Base-by-base conservation (phyloP, 2,797 vertebrate genomes). In the Falco concolor region DNA sequence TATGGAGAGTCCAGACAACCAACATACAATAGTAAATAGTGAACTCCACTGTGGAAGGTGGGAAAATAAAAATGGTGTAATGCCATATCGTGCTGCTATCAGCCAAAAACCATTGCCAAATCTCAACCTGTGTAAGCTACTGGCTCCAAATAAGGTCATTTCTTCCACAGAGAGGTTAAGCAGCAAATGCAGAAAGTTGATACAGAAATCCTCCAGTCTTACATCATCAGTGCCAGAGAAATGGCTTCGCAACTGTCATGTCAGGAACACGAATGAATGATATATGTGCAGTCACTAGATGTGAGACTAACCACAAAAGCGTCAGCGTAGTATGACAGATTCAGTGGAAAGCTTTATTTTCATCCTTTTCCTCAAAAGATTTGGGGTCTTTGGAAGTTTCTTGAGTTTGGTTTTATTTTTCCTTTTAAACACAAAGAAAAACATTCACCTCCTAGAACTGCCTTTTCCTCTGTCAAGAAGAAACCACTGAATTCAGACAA, bases 341-440 rank as follows among this genome's bases (percentile, higher is more conserved):
- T 38, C 44, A 47, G n/a, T 74, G 20, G 12, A 65, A 93, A 87
- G 42, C 40, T 78, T 87, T 69, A 56, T 87, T 87, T 79, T 57
- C 18, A n/a, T 27, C 1, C 34, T 73, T 87, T 90, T 49, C 8
- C 20, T 56, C 64, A 79, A 67, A 79, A 84, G 19, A 82, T 40
- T 20, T 3, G 2, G 19, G 13, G 4, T 92, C 50, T 84, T 63
- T 32, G 22, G 9, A 72, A 70, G 10, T 36, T 87, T 61, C 27
- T 74, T 74, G 28, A 6, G 22, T 16, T 75, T 93, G 54, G 4
- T 27, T 67, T 77, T 16, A 72, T 93, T 59, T 3, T 27, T 67
- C 74, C 53, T 56, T 82, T 77, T 42, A 65, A 92, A 65, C 10
- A 54, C 23, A 49, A 74, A 65, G 22, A 28, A 53, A 88, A 93